A percentile compares a stretch with the other conserved stretches of the same genome.
These are phyloP conservation scores for Orestias chungarensis DNA, from an alignment of 2,797 vertebrate species.

Conservation along the genomic window DNA sequence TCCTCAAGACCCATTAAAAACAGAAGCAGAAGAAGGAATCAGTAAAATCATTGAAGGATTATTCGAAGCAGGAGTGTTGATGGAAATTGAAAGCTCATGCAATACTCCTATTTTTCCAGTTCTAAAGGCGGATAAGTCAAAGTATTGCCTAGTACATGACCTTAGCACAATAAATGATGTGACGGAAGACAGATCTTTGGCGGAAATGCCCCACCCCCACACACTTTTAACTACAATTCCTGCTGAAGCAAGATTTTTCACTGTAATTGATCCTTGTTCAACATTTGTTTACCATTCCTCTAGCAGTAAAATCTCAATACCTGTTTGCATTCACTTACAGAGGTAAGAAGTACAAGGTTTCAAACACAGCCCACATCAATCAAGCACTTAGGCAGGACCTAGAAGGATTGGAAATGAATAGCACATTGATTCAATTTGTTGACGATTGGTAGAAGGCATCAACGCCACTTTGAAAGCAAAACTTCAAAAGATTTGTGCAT, in stretches of 20 bases:
- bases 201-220: no score
- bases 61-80: not conserved
- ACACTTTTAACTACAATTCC: not conserved
- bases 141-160: not conserved
- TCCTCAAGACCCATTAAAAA: not conserved
- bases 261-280: not conserved
- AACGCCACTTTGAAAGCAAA: not conserved
- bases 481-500: not conserved
- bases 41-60: no score
- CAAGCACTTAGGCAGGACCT: not conserved
- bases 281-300: not conserved
- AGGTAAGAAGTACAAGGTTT: not conserved
- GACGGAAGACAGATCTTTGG: no score
- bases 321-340: not conserved
- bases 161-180: no score
- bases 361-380: not conserved
- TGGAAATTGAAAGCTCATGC: not conserved
- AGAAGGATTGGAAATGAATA: no score
- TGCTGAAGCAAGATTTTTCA: not conserved
- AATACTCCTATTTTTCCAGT: no score
- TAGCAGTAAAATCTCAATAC: not conserved
- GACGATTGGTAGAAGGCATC: no score
- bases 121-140: not conserved
- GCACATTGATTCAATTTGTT: not conserved
- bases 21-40: no score